Evolutionary conservation across 2,113 vertebrate genomes (phyloP), one percentile per base, ranked within the genome.

Genomic region (Montifringilla adamsi): DNA sequence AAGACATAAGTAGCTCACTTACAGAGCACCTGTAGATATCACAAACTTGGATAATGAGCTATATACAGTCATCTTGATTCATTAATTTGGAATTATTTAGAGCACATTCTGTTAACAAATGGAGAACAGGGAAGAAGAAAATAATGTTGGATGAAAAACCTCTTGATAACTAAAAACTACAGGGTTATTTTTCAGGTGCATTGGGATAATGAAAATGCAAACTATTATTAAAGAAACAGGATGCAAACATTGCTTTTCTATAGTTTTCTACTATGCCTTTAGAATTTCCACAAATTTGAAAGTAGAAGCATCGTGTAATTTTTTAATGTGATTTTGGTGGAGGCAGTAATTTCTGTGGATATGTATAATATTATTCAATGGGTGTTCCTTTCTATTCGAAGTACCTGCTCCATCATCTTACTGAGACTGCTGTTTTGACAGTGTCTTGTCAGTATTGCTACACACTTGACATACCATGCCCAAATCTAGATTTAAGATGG

Each of bases 371-470:
- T 70, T 90, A 91, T 94, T 90, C 72, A 82, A 26, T 4, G 43
- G 15, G 30, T 74, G 39, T 93, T 94, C 46, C 75, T 87, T 95
- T 90, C 35, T 88, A 2, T 83, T 97, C 46, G 63, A 80, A 95
- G 47, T 84, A 84, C 76, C 93, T 84, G 85, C 35, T 97, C 83
- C 52, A 68, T 96, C 85, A 81, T 81, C 60, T 84, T 53, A 30
- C 28, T 2, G n/a, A 93, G 60, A 56, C 39, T 90, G 68, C 59
- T 94, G 55, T 95, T 97, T 94, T 96, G 95, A 96, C 95, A 95
- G 31, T 80, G 31, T n/a, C 79, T 88, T 95, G 96, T 96, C 96
- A 95, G 50, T 81, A 67, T 81, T 86, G 64, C 64, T 84, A 33
- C 55, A 77, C 24, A 1, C 80, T 95, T 95, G 92, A 96, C 79